phyloP scores from a whole-genome alignment of 2,888 invertebrate species.

The Atherix ibis region DNA sequence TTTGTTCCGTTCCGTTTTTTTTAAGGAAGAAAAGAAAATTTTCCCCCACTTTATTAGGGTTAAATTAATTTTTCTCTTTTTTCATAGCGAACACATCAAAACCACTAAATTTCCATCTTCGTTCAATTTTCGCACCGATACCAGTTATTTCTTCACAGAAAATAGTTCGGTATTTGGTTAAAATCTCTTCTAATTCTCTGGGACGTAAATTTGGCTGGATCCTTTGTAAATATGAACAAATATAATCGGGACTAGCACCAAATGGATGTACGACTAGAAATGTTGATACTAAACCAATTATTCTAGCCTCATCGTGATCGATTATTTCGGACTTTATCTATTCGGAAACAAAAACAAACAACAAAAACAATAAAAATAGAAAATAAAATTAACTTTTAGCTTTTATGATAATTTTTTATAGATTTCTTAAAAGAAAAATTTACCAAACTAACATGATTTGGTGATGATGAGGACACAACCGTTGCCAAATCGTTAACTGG shows the following conservation, averaged over 20 bases:
- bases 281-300: constrained; percentile 75
- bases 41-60: no score
- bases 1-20: no score
- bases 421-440: no score
- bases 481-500: no score
- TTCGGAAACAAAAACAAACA: constrained; percentile 2
- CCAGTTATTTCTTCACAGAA: constrained; percentile 66
- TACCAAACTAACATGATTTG: no score
- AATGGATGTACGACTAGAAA: constrained; percentile 80
- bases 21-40: no score
- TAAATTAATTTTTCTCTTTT: no score
- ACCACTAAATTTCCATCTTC: constrained; percentile 71
- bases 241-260: constrained; percentile 79
- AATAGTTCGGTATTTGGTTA: constrained; percentile 62
- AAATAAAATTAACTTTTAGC: not conserved
- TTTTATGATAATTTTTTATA: not conserved
- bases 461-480: no score
- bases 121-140: constrained; percentile 71
- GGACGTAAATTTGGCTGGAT: constrained; percentile 55
- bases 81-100: no score
- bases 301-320: constrained; percentile 42
- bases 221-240: constrained; percentile 80
- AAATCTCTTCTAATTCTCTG: constrained; percentile 58
- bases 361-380: no score
- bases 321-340: constrained; percentile 11